These are phyloP conservation scores for Drosophila oshimai DNA, from an alignment of 1,140 invertebrate species.

Conservation along the genomic window DNA sequence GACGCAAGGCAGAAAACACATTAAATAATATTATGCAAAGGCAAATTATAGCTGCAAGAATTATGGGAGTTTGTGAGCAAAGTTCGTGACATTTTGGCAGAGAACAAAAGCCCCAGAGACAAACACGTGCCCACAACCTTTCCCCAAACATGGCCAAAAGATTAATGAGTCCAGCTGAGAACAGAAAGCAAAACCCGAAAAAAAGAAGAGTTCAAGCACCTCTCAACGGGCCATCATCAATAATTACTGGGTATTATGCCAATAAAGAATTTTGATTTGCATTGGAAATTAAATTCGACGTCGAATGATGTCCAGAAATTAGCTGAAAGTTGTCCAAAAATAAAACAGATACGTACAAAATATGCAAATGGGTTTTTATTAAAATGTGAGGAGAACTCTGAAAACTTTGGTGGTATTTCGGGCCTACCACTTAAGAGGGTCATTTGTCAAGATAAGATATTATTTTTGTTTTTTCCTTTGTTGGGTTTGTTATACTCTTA, in stretches of 20 bases:
- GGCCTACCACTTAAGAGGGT: conserved; percentile 25
- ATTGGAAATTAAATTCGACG: conserved; percentile 19
- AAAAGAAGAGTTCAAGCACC: conserved; percentile 38
- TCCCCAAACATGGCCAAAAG: conserved; percentile 13
- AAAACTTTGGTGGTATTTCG: not conserved
- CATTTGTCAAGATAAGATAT: conserved; percentile 33
- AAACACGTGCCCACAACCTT: conserved; percentile 22
- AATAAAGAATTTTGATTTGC: conserved; percentile 35
- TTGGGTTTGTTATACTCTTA: conserved; percentile 3
- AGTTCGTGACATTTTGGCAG: conserved; percentile 46
- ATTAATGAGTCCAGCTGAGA: conserved; percentile 19
- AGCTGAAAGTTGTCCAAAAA: conserved; percentile 14
- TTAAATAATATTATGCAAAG: conserved; percentile 25
- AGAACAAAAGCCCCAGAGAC: conserved; percentile 14
- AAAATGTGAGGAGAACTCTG: not conserved
- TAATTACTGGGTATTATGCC: conserved; percentile 36
- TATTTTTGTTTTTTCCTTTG: not conserved
- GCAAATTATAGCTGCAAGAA: not conserved
- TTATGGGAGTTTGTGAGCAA: not conserved
- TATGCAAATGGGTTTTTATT: conserved; percentile 35
- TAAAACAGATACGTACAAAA: not conserved
- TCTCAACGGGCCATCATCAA: not conserved
- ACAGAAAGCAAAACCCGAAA: not conserved
- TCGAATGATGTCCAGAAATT: conserved; percentile 28
- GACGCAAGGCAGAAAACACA: conserved; percentile 15